Conservation (phyloP, 2,797 vertebrate species). For the Sebastes diaconus region DNA sequence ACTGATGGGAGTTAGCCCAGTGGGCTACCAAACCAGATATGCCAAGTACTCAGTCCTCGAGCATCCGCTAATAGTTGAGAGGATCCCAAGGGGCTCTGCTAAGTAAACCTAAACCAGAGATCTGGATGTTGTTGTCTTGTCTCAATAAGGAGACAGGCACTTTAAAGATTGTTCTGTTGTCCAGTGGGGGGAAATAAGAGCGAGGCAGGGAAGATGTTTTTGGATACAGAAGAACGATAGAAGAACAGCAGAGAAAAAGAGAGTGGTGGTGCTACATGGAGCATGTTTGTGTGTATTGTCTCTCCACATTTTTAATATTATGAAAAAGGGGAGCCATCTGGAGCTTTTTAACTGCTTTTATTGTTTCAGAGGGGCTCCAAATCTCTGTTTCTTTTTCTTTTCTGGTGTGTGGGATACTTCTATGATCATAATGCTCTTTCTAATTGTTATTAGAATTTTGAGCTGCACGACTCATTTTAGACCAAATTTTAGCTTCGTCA, state of each 20-base stretch:
- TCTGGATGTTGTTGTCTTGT: slow-evolving; percentile 58
- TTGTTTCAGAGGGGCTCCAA: slow-evolving; percentile 28
- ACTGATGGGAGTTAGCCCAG: slow-evolving; percentile 27
- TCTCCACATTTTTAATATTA: slow-evolving; percentile 17
- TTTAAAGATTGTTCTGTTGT: slow-evolving; percentile 50
- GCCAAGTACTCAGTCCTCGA: slow-evolving; percentile 33
- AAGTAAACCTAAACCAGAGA: slow-evolving; percentile 49
- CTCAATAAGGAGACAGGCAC: slow-evolving; percentile 48
- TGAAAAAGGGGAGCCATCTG: slow-evolving; percentile 39
- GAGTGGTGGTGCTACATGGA: background rate
- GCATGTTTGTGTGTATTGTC: slow-evolving; percentile 17
- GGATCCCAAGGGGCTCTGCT: slow-evolving; percentile 20
- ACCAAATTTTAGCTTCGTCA: background rate
- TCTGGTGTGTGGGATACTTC: slow-evolving; percentile 15
- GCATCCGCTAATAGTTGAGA: slow-evolving; percentile 55
- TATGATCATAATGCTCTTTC: slow-evolving; percentile 17
- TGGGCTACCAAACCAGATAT: slow-evolving; percentile 27
- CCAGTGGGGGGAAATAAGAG: slow-evolving; percentile 25
- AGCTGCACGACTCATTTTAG: background rate
- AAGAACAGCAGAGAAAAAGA: slow-evolving; percentile 4
- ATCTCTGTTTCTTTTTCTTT: slow-evolving; percentile 9
- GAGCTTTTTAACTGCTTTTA: slow-evolving; percentile 36
- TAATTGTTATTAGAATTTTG: background rate
- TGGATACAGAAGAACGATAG: slow-evolving; percentile 17
- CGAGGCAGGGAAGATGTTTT: slow-evolving; percentile 23